These are phyloP conservation scores for Oxygymnocypris stewartii DNA, from an alignment of 2,113 vertebrate genomes.

Conservation along the genomic window DNA sequence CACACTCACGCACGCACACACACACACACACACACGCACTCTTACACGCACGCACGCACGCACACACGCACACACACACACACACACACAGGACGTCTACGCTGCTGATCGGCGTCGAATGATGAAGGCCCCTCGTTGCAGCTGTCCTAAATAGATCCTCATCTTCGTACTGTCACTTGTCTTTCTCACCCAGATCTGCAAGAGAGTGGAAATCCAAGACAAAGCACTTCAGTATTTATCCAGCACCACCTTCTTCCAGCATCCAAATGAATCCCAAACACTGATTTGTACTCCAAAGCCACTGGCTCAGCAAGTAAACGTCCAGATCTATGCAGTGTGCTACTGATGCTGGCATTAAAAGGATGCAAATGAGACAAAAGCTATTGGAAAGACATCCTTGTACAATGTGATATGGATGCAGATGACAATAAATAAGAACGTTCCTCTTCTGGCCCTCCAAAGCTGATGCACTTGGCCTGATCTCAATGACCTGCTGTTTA, in stretches of 20 bases:
- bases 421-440: conserved; percentile 8
- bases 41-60: too few species aligned
- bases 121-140: conserved; percentile 94
- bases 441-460: neutral
- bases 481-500: conserved; percentile 29
- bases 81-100: conserved; percentile 62
- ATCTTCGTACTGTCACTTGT: conserved; percentile 99
- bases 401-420: conserved; percentile 8
- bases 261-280: conserved; percentile 21
- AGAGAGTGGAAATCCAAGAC: conserved; percentile 12
- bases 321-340: conserved; percentile 1
- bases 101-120: conserved; percentile 94
- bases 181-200: conserved; percentile 98
- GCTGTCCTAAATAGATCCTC: conserved; percentile 97
- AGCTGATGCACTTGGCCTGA: neutral
- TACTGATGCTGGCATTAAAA: conserved; percentile 36
- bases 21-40: too few species aligned
- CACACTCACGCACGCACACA: too few species aligned
- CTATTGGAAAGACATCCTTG: neutral
- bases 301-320: conserved; percentile 4
- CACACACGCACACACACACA: too few species aligned
- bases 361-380: conserved; percentile 39
- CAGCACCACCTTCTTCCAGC: neutral
- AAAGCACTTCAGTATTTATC: neutral
- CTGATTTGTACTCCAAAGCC: conserved; percentile 23